A percentile compares a stretch with the other conserved stretches of the same genome.
These are phyloP conservation scores for Chrysomela aeneicollis DNA, from an alignment of 2,888 invertebrate genomes.

Conservation along the genomic window DNA sequence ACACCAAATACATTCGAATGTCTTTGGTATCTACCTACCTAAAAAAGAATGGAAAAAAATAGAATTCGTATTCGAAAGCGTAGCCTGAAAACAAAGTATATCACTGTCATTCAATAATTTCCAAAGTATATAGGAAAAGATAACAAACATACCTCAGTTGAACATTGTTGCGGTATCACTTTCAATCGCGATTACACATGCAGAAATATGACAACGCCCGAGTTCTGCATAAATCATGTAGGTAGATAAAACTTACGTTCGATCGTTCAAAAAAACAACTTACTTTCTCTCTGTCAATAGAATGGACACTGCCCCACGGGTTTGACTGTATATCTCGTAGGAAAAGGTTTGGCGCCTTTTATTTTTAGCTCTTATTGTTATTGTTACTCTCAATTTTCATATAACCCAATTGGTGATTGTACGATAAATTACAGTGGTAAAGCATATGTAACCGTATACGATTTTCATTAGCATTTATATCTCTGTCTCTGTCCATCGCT, in stretches of 20 bases:
- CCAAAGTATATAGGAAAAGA: too few species aligned
- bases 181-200: background rate
- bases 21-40: too few species aligned
- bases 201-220: background rate
- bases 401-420: slow-evolving; percentile 19
- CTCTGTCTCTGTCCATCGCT: background rate
- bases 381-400: slow-evolving; percentile 18
- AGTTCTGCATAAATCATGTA: background rate
- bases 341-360: slow-evolving; percentile 23
- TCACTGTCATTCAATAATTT: too few species aligned
- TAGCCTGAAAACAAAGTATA: too few species aligned
- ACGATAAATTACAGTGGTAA: slow-evolving; percentile 19
- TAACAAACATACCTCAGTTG: too few species aligned
- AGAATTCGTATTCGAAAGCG: too few species aligned
- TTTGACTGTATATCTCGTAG: too few species aligned
- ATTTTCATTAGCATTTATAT: slow-evolving; percentile 2
- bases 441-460: slow-evolving; percentile 16
- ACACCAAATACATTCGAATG: too few species aligned
- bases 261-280: slow-evolving; percentile 8
- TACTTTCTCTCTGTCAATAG: slow-evolving; percentile 20
- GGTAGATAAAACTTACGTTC: background rate
- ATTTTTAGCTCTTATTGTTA: slow-evolving; percentile 19
- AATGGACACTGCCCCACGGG: slow-evolving; percentile 11
- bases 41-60: too few species aligned
- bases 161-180: too few species aligned